These are phyloP conservation scores for Eupithecia exiguata DNA, from an alignment of 2,888 invertebrate genomes.

Conservation along the genomic window DNA sequence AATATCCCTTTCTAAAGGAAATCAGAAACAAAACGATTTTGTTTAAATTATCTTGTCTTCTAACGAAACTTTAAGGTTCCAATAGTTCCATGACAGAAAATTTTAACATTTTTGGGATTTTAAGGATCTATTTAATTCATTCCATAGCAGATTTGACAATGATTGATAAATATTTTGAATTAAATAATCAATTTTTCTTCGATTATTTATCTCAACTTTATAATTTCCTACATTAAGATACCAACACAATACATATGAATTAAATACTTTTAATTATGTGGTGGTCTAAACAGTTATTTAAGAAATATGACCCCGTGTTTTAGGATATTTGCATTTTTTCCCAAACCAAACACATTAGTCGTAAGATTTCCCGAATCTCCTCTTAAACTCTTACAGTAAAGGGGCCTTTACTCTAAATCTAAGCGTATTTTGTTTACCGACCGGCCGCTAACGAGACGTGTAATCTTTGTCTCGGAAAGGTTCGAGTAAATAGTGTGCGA, in stretches of 20 bases:
- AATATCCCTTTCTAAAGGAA: neutral
- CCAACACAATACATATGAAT: neutral
- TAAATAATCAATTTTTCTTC: too few species aligned
- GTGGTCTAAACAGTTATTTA: neutral
- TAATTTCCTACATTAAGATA: neutral
- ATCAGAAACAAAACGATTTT: conserved; percentile 6
- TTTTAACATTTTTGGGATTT: neutral
- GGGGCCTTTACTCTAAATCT: conserved; percentile 27
- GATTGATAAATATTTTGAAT: neutral
- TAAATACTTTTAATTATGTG: neutral
- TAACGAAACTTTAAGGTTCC: too few species aligned
- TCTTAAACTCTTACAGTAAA: conserved; percentile 30
- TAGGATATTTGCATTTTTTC: neutral
- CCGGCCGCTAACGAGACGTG: conserved; percentile 55
- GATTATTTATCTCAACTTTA: neutral
- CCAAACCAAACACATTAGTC: conserved; percentile 13
- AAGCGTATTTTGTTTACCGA: conserved; percentile 38
- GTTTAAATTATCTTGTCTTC: neutral
- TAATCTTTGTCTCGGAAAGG: conserved; percentile 62
- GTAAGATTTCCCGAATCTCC: conserved; percentile 19
- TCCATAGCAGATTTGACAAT: neutral
- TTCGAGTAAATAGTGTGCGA: conserved; percentile 74
- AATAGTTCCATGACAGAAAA: neutral
- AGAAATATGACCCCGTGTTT: neutral
- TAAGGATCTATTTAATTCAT: neutral